Evolutionary conservation across 2,113 vertebrate genomes (phyloP), one percentile per base, ranked within the genome.

Genomic region (Gallinago undulata): DNA sequence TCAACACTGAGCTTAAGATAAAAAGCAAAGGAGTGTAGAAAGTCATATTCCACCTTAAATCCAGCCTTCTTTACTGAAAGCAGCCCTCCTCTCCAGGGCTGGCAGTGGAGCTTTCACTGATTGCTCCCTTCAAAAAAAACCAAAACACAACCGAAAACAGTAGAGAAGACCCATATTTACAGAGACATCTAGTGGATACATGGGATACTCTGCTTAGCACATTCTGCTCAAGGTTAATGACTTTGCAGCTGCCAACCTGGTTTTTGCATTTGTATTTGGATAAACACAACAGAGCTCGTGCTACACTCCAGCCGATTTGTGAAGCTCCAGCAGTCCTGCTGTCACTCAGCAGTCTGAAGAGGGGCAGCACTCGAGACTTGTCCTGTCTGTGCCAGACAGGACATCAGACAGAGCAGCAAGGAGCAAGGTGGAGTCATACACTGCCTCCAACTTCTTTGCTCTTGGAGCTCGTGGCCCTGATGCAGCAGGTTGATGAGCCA

Each of bases 141-240:
- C 41, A 56, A 39, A 37, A 24, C 41, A 75, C 43, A 27, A 15
- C 56, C 31, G 30, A 25, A 48, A 77, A 66, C 0, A 27, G 10
- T 16, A 7, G 21, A 69, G n/a, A 50, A 16, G 8, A 31, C 10
- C 18, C 35, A 4, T 80, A 83, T 84, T 55, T 66, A 86, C 68
- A 93, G 96, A 75, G 96, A 94, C 96, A 92, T 64, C 96, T 97
- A 94, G 92, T 82, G 96, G 96, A 41, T 72, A 69, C 31, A 59
- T 1, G 1, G 39, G 21, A 56, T 50, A 43, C 27, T 48, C 72
- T 25, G 48, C 78, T 85, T 67, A 91, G 70, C 78, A 66, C 43
- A 27, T 39, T 59, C 62, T 0, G 0, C 45, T 77, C 85, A 56
- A 79, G 62, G 70, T 60, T 85, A 28, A 39, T 1, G 11, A 37